These are phyloP conservation scores for Drosophila diplacantha DNA, from an alignment of 2,888 invertebrate species.

Conservation along the genomic window DNA sequence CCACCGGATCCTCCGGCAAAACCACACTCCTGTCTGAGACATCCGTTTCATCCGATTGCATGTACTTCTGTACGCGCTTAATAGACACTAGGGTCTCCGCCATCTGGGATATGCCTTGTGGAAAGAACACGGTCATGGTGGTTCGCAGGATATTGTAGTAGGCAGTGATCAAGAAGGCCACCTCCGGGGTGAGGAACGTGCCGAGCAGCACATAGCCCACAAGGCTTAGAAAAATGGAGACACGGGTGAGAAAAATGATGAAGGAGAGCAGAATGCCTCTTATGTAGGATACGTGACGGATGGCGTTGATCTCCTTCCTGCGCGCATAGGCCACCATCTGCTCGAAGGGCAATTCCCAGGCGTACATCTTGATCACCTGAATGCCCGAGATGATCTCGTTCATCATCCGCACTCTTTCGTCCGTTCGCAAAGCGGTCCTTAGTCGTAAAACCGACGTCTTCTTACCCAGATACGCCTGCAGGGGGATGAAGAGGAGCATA, in stretches of 20 bases:
- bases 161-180: conserved; percentile 91
- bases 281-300: conserved; percentile 86
- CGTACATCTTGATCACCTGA: conserved; percentile 97
- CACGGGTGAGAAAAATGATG: conserved; percentile 91
- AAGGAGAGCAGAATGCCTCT: conserved; percentile 87
- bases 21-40: conserved; percentile 69
- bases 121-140: conserved; percentile 93
- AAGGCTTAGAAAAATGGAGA: conserved; percentile 91
- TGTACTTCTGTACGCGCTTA: conserved; percentile 80
- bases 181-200: conserved; percentile 87
- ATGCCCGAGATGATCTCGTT: conserved; percentile 93
- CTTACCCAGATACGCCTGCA: conserved; percentile 88
- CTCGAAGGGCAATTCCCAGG: conserved; percentile 94
- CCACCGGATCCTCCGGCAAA: conserved; percentile 47
- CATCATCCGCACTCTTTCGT: conserved; percentile 93
- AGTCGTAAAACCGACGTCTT: conserved; percentile 85
- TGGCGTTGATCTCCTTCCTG: conserved; percentile 81
- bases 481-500: conserved; percentile 83
- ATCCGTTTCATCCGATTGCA: conserved; percentile 81
- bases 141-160: conserved; percentile 92
- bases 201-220: conserved; percentile 86
- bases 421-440: conserved; percentile 90
- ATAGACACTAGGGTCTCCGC: conserved; percentile 83
- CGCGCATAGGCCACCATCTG: conserved; percentile 84
- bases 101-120: conserved; percentile 84